Evolutionary conservation across 2,888 invertebrate genomes (phyloP).

Genomic region (Reticulitermes lucifugus): DNA sequence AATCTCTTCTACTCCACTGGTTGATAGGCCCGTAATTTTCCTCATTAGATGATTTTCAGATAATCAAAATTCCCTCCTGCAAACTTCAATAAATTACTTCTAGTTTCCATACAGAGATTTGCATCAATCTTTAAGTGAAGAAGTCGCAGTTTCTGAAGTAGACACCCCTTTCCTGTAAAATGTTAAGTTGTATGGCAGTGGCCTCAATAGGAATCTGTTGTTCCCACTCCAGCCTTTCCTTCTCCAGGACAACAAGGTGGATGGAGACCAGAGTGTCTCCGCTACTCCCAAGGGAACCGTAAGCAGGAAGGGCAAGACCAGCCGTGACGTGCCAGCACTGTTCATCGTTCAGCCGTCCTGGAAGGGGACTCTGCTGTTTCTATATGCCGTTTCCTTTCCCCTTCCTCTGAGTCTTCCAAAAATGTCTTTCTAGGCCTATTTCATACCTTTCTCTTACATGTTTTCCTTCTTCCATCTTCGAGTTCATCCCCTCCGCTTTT

Average conservation of each 20-base stretch:
- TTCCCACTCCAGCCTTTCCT: not conserved
- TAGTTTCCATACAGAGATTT: too few species aligned
- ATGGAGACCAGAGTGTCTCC: not conserved
- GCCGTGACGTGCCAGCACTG: not conserved
- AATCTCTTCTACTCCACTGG: too few species aligned
- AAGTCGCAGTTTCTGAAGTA: too few species aligned
- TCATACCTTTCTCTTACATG: constrained; percentile 10
- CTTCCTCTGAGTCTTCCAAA: not conserved
- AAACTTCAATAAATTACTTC: too few species aligned
- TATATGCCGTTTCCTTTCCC: not conserved
- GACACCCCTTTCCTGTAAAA: too few species aligned
- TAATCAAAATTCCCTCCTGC: too few species aligned
- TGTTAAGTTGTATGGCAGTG: not conserved
- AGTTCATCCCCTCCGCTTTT: constrained; percentile 9
- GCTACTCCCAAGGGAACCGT: constrained; percentile 1
- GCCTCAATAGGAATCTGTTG: not conserved
- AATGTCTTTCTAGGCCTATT: not conserved
- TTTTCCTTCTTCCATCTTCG: not conserved
- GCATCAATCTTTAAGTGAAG: too few species aligned
- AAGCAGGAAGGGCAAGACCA: constrained; percentile 8
- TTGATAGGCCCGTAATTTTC: too few species aligned
- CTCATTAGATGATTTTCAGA: too few species aligned
- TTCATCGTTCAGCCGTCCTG: constrained; percentile 4
- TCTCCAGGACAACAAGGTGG: not conserved
- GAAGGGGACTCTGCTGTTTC: not conserved